phyloP scores from a whole-genome alignment of 2,113 vertebrate species.

The Chascanopsetta lugubris region DNA sequence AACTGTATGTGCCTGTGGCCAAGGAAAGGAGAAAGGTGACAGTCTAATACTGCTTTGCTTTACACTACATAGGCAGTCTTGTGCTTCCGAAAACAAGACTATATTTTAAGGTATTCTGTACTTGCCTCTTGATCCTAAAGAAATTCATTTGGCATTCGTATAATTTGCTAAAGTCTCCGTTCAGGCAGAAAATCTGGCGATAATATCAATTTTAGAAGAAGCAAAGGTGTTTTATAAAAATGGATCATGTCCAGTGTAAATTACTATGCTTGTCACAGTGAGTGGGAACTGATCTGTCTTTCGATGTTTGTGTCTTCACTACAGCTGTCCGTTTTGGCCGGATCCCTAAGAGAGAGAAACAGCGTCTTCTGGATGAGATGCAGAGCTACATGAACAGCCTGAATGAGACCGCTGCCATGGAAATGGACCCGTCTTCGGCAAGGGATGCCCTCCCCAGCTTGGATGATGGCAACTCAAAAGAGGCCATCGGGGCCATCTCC shows the following conservation, averaged over 20 bases:
- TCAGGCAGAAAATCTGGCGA: too few species aligned
- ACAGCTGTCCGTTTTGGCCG: constrained; percentile 86
- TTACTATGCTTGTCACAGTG: background rate
- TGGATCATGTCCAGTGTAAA: background rate
- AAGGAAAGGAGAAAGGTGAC: background rate
- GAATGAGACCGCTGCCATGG: constrained; percentile 75
- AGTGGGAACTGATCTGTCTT: constrained; percentile 16
- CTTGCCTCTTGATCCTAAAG: constrained; percentile 1
- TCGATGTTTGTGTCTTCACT: constrained; percentile 37
- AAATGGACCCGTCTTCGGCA: constrained; percentile 67
- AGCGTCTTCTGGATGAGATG: constrained; percentile 85
- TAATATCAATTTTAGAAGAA: background rate
- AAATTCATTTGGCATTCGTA: background rate
- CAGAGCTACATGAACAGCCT: constrained; percentile 86
- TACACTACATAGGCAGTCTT: background rate
- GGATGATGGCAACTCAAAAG: constrained; percentile 74
- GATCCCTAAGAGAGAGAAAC: constrained; percentile 85
- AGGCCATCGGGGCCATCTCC: constrained; percentile 80
- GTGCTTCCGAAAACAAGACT: background rate
- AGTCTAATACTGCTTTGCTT: background rate
- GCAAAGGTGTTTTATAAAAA: background rate
- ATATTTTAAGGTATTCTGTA: background rate
- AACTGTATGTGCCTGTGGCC: background rate
- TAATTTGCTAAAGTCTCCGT: background rate
- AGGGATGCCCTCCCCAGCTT: constrained; percentile 58